phyloP scores from a whole-genome alignment of 2,888 invertebrate genomes.

The Dorcus hopei region DNA sequence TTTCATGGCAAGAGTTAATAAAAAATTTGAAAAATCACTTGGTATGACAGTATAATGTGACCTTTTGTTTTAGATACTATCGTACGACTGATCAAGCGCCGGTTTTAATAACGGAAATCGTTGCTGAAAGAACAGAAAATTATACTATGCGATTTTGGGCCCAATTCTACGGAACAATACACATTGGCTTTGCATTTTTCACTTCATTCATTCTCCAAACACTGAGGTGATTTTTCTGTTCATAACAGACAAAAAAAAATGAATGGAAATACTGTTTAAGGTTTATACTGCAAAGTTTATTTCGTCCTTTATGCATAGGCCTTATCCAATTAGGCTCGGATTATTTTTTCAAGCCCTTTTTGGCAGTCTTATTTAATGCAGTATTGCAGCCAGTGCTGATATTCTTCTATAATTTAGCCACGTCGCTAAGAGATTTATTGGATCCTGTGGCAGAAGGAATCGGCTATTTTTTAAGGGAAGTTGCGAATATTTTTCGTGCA shows the following conservation, averaged over 20 bases:
- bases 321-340: slow-evolving; percentile 63
- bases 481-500: slow-evolving; percentile 48
- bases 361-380: slow-evolving; percentile 63
- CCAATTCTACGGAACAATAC: slow-evolving; percentile 61
- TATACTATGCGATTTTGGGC: slow-evolving; percentile 65
- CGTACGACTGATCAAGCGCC: slow-evolving; percentile 64
- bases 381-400: slow-evolving; percentile 66
- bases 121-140: slow-evolving; percentile 58
- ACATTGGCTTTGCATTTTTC: slow-evolving; percentile 59
- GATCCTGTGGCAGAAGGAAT: slow-evolving; percentile 59
- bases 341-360: slow-evolving; percentile 63
- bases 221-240: slow-evolving; percentile 45
- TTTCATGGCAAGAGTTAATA: not conserved
- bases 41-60: slow-evolving; percentile 28
- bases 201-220: slow-evolving; percentile 61
- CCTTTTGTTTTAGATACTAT: slow-evolving; percentile 50
- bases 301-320: slow-evolving; percentile 60
- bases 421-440: slow-evolving; percentile 61
- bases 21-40: not conserved
- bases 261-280: slow-evolving; percentile 34
- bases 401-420: slow-evolving; percentile 59
- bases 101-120: slow-evolving; percentile 53
- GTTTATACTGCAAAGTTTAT: slow-evolving; percentile 56
- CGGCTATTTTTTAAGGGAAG: slow-evolving; percentile 52
- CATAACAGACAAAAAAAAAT: not conserved